Conservation (phyloP, 2,113 vertebrate genomes). For the Oreochromis aureus region DNA sequence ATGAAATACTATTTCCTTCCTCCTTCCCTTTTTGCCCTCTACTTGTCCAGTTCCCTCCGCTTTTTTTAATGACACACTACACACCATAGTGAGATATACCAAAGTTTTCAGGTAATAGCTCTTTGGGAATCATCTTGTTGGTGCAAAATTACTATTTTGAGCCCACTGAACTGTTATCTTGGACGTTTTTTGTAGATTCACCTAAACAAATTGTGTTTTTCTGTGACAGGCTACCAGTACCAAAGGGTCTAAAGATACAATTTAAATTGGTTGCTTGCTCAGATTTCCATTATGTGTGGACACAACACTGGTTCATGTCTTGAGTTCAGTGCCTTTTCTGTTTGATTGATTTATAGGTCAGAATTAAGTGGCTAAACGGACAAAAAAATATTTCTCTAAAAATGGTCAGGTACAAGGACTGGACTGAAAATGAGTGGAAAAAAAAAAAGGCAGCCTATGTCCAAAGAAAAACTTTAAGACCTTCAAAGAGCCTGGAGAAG, state of each 20-base stretch:
- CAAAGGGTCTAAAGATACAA: not conserved
- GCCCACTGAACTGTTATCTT: not conserved
- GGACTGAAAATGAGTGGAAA: not conserved
- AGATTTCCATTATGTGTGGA: not conserved
- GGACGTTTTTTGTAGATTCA: not conserved
- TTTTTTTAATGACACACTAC: not conserved
- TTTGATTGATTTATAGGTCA: not conserved
- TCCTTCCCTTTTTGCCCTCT: not conserved
- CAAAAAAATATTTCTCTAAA: not conserved
- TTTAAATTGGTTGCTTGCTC: not conserved
- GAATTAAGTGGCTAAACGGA: not conserved
- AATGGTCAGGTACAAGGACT: not conserved
- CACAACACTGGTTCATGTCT: not conserved
- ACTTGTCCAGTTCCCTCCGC: not conserved
- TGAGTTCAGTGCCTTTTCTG: not conserved
- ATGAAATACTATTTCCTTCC: not conserved
- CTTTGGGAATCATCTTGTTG: not conserved
- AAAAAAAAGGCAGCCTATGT: not conserved
- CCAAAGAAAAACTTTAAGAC: not conserved
- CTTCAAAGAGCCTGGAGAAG: not conserved
- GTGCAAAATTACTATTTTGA: not conserved
- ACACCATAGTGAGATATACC: not conserved
- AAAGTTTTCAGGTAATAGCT: not conserved
- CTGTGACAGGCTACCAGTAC: not conserved
- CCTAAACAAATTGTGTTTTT: not conserved